phyloP scores from a whole-genome alignment of 2,113 vertebrate species.

The Tenrec ecaudatus region DNA sequence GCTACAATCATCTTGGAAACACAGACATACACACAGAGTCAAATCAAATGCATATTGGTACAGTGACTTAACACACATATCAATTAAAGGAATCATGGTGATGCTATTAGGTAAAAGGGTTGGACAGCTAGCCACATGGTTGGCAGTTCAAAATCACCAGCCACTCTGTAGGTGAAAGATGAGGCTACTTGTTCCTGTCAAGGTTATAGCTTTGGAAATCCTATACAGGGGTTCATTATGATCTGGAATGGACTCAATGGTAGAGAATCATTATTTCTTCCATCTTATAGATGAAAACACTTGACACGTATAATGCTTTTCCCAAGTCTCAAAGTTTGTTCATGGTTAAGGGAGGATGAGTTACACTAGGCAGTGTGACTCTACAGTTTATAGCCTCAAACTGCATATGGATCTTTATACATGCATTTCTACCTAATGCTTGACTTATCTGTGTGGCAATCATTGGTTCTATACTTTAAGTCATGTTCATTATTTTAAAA shows the following conservation, averaged over 20 bases:
- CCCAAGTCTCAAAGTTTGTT: slow-evolving; percentile 1
- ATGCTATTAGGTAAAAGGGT: too few relatives aligned
- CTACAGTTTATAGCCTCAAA: not conserved
- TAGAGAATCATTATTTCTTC: not conserved
- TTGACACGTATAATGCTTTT: not conserved
- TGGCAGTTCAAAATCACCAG: too few relatives aligned
- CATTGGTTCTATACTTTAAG: slow-evolving; percentile 18
- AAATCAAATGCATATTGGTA: slow-evolving; percentile 47
- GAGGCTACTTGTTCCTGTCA: too few relatives aligned
- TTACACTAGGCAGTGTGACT: not conserved
- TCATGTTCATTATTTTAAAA: slow-evolving; percentile 54
- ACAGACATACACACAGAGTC: slow-evolving; percentile 42
- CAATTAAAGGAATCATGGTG: not conserved
- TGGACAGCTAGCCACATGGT: too few relatives aligned
- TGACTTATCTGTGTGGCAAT: slow-evolving; percentile 13
- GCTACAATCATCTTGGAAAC: slow-evolving; percentile 89
- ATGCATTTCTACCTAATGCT: not conserved
- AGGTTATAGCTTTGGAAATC: too few relatives aligned
- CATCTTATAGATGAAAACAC: slow-evolving; percentile 49
- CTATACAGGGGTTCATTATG: too few relatives aligned
- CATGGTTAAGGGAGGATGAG: slow-evolving; percentile 4
- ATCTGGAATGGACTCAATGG: too few relatives aligned
- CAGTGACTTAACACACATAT: slow-evolving; percentile 58
- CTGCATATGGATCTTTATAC: slow-evolving; percentile 18
- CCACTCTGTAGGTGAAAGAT: too few relatives aligned